Conservation (phyloP, 2,888 invertebrate species). For the Spisula subtruncata region DNA sequence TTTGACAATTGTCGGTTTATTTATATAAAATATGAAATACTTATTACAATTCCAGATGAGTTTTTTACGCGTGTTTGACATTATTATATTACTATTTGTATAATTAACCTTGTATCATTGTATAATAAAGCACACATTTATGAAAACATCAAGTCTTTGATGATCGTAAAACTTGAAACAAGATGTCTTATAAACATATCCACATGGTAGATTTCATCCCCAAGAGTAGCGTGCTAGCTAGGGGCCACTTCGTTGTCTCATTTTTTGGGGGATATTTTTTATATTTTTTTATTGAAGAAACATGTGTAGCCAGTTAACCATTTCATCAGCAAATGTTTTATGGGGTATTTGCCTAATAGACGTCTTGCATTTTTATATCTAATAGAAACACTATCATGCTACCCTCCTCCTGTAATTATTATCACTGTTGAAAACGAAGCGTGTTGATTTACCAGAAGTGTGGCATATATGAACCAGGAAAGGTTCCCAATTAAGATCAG, state of each 20-base stretch:
- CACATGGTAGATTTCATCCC: conserved; percentile 40
- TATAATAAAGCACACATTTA: conserved; percentile 49
- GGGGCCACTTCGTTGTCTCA: conserved; percentile 8
- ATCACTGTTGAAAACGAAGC: conserved; percentile 3
- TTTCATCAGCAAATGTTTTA: conserved; percentile 51
- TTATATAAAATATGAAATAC: conserved; percentile 16
- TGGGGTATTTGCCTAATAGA: conserved; percentile 37
- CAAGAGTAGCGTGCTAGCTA: background rate
- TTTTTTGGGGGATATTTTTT: conserved; percentile 32
- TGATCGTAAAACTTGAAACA: conserved; percentile 29
- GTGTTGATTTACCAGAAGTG: conserved; percentile 24
- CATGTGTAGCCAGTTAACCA: conserved; percentile 43
- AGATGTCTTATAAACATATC: conserved; percentile 33
- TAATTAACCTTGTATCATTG: conserved; percentile 44
- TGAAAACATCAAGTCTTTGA: conserved; percentile 33
- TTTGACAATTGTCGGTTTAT: background rate
- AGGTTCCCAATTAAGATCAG: conserved; percentile 24
- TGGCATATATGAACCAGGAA: background rate
- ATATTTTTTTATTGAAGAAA: conserved; percentile 43
- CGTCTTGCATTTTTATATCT: conserved; percentile 33
- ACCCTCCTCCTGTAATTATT: conserved; percentile 14
- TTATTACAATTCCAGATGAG: conserved; percentile 4
- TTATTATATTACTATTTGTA: conserved; percentile 25
- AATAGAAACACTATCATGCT: conserved; percentile 3
- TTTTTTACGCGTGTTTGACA: conserved; percentile 32